These are phyloP conservation scores for Leptatherina wallacei DNA, from an alignment of 2,797 vertebrate genomes.

Conservation along the genomic window DNA sequence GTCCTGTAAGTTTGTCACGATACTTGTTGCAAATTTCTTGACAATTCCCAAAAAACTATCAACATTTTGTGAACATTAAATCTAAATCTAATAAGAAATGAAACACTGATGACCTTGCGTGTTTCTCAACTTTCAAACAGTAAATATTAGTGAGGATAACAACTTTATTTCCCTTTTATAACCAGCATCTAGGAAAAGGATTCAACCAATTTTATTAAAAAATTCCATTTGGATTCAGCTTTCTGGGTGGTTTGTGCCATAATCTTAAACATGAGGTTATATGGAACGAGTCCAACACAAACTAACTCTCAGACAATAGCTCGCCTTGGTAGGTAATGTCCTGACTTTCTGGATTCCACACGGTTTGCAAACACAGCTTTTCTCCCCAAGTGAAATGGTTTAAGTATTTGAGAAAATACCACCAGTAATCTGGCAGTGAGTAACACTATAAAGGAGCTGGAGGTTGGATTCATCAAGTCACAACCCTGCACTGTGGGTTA, in stretches of 20 bases:
- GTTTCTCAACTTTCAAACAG: background rate
- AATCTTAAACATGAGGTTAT: conserved; percentile 80
- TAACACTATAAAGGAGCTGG: conserved; percentile 39
- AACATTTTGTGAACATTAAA: background rate
- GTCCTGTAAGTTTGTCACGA: background rate
- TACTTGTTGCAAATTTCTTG: background rate
- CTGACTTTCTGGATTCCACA: conserved; percentile 53
- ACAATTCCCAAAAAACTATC: background rate
- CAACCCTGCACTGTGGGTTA: conserved; percentile 30
- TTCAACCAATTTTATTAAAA: conserved; percentile 77
- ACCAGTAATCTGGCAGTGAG: conserved; percentile 42
- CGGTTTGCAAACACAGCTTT: conserved; percentile 53
- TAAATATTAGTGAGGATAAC: background rate
- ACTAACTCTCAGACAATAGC: conserved; percentile 71
- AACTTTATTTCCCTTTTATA: conserved; percentile 9
- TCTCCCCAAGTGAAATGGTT: conserved; percentile 29
- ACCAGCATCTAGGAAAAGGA: conserved; percentile 25
- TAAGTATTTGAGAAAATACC: conserved; percentile 50
- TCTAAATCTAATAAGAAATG: background rate
- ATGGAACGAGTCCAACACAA: conserved; percentile 78
- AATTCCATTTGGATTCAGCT: conserved; percentile 74
- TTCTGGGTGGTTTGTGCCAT: conserved; percentile 78
- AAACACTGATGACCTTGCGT: too few relatives aligned
- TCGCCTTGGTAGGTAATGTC: conserved; percentile 67
- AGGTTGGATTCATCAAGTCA: conserved; percentile 36